Percentiles rank a stretch among this genome's conserved stretches.
These are phyloP conservation scores for Hirtodrosophila trivittata DNA, from an alignment of 2,888 invertebrate genomes.

Conservation along the genomic window DNA sequence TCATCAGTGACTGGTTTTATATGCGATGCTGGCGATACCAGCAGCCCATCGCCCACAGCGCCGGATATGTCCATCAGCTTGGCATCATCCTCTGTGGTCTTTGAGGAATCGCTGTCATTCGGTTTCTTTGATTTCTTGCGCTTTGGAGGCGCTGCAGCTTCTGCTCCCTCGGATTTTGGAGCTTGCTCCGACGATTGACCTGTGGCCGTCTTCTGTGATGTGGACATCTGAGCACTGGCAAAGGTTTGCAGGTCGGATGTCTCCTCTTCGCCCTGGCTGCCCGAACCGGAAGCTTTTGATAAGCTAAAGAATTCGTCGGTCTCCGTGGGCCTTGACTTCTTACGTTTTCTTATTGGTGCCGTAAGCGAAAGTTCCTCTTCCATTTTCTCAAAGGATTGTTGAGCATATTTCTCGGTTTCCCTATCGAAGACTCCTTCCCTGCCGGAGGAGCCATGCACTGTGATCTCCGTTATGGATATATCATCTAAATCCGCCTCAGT, in stretches of 20 bases:
- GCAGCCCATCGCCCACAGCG: conserved; percentile 85
- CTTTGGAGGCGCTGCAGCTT: conserved; percentile 74
- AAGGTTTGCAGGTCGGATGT: conserved; percentile 88
- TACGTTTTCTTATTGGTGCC: conserved; percentile 85
- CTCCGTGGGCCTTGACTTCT: conserved; percentile 88
- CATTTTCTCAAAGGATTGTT: conserved; percentile 83
- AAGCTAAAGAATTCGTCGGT: conserved; percentile 88
- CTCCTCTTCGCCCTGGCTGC: conserved; percentile 85
- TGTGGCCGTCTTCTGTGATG: conserved; percentile 45
- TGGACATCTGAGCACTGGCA: conserved; percentile 87
- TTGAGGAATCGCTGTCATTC: conserved; percentile 84
- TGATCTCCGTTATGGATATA: conserved; percentile 91
- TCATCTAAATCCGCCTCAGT: conserved; percentile 95
- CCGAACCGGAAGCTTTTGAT: conserved; percentile 85
- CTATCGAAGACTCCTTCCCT: conserved; percentile 84
- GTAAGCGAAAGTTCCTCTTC: conserved; percentile 86
- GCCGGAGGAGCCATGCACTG: conserved; percentile 86
- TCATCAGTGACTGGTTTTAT: conserved; percentile 84
- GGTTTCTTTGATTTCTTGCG: conserved; percentile 80
- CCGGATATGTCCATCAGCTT: conserved; percentile 85
- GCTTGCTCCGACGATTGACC: conserved; percentile 54
- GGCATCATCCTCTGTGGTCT: conserved; percentile 82
- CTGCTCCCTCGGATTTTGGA: conserved; percentile 62
- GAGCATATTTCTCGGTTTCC: conserved; percentile 84
- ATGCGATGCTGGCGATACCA: conserved; percentile 69